phyloP scores from a whole-genome alignment of 2,113 vertebrate genomes.

The Lepus europaeus region DNA sequence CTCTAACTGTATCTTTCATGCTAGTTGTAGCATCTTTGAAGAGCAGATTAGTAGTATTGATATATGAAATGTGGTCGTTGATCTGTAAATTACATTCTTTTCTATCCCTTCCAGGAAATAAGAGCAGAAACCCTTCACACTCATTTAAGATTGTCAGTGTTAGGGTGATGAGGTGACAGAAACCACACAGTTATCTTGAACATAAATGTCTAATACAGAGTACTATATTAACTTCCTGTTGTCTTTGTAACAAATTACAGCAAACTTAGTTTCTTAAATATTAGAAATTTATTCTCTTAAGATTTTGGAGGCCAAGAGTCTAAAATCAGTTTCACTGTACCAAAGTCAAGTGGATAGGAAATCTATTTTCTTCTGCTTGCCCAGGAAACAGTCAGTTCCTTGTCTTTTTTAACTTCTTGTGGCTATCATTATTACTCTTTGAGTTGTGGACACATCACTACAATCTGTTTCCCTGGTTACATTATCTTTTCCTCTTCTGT shows the following conservation, averaged over 20 bases:
- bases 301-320: not conserved
- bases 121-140: slow-evolving; percentile 5
- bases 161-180: not conserved
- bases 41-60: not conserved
- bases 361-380: not conserved
- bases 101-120: not conserved
- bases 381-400: not conserved
- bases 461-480: not conserved
- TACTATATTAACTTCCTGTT: not conserved
- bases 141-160: not conserved
- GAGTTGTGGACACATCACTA: not conserved
- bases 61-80: not conserved
- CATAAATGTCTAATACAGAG: not conserved
- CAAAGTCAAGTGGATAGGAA: not conserved
- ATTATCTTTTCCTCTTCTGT: not conserved
- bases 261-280: not conserved
- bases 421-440: not conserved
- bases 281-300: not conserved
- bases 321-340: not conserved
- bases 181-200: not conserved
- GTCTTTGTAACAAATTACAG: not conserved
- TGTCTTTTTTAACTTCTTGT: not conserved
- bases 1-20: not conserved
- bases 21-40: not conserved
- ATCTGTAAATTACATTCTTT: not conserved